Conservation (phyloP, 2,797 vertebrate genomes). For the Paratrypauchen microcephalus region DNA sequence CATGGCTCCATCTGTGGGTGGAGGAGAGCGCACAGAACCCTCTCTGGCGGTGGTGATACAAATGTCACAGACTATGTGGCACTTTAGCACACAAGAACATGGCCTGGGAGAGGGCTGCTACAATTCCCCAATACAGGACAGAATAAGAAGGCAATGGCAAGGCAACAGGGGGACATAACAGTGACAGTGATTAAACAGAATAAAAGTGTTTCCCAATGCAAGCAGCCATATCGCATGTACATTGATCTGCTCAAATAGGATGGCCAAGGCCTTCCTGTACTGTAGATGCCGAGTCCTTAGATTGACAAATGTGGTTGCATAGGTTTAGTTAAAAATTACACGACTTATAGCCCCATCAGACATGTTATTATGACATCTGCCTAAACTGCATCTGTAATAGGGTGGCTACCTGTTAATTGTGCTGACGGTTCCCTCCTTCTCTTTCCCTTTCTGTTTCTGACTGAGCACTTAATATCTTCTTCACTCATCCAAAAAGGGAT, state of each 20-base stretch:
- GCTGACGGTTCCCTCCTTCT: constrained; percentile 53
- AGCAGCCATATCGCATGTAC: constrained; percentile 30
- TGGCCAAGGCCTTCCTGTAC: constrained; percentile 40
- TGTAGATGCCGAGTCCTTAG: constrained; percentile 26
- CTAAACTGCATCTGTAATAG: constrained; percentile 47
- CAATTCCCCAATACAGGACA: constrained; percentile 5
- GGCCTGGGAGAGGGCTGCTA: constrained; percentile 15
- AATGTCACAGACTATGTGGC: constrained; percentile 24
- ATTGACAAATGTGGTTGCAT: constrained; percentile 38
- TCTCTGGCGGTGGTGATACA: constrained; percentile 16
- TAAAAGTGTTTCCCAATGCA: constrained; percentile 16
- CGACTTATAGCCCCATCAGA: constrained; percentile 40
- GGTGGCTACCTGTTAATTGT: constrained; percentile 76
- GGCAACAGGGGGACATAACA: not conserved
- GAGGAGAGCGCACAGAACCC: constrained; percentile 22
- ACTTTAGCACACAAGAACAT: constrained; percentile 26
- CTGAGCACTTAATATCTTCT: constrained; percentile 28
- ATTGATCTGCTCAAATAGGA: constrained; percentile 42
- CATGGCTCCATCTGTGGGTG: constrained; percentile 47
- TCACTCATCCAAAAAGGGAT: constrained; percentile 37
- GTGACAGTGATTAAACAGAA: not conserved
- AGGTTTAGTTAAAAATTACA: constrained; percentile 37
- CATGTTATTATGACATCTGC: constrained; percentile 44
- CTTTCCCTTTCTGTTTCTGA: constrained; percentile 20
- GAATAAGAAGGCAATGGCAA: constrained; percentile 16